These are phyloP conservation scores for Drosophila bocki DNA, from an alignment of 1,140 invertebrate genomes.

Conservation along the genomic window DNA sequence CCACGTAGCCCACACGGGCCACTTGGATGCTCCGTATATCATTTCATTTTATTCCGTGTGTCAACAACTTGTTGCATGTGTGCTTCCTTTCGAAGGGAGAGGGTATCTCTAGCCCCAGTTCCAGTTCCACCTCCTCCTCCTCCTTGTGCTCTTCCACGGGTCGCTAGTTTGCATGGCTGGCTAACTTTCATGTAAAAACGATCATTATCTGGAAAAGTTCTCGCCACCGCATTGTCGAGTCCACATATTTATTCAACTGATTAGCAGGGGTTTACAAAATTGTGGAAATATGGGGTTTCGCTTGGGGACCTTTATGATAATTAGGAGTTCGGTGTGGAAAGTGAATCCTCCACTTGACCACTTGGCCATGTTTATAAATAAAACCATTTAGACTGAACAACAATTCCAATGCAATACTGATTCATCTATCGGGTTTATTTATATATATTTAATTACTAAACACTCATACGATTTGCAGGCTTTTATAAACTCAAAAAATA, in stretches of 20 bases:
- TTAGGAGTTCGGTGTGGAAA: conserved; percentile 1
- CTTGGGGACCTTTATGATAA: conserved; percentile 34
- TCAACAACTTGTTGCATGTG: conserved; percentile 53
- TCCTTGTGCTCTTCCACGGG: conserved; percentile 12
- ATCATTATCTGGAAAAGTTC: conserved; percentile 50
- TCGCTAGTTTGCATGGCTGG: conserved; percentile 46
- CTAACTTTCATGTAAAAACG: conserved; percentile 47
- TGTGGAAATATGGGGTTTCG: conserved; percentile 27
- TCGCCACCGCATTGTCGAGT: conserved; percentile 32
- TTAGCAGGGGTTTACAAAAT: conserved; percentile 37
- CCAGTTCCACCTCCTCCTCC: background rate
- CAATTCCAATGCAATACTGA: conserved; percentile 7
- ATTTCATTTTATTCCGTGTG: conserved; percentile 39
- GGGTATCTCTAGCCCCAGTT: background rate
- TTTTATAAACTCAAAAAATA: conserved; percentile 20
- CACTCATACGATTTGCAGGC: conserved; percentile 3
- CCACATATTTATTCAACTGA: conserved; percentile 37
- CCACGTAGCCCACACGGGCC: conserved; percentile 15
- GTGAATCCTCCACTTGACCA: background rate
- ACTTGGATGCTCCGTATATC: conserved; percentile 20
- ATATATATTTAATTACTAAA: conserved; percentile 23
- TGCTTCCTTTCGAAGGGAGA: conserved; percentile 16
- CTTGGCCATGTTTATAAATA: conserved; percentile 19
- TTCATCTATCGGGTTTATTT: background rate
- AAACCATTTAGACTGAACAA: background rate